phyloP scores from a whole-genome alignment of 2,113 vertebrate species.

The Narcine bancroftii region DNA sequence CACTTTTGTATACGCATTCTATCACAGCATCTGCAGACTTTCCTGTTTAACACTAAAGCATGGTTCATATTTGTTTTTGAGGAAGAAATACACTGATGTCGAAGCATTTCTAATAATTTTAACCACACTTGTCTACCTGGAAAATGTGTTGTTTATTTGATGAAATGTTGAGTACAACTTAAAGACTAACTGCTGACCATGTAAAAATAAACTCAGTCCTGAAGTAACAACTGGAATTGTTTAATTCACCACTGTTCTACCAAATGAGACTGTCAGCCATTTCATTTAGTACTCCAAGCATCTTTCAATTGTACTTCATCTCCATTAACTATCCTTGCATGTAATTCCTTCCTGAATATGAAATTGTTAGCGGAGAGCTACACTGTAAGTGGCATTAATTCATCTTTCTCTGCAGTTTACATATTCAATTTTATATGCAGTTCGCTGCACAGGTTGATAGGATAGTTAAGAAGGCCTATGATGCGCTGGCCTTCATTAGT shows the following conservation, averaged over 20 bases:
- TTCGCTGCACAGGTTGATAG: too few relatives aligned
- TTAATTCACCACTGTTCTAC: conserved; percentile 16
- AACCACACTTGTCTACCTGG: not conserved
- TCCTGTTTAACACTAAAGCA: too few relatives aligned
- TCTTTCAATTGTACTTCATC: conserved; percentile 25
- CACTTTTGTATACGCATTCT: too few relatives aligned
- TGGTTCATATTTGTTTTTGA: not conserved
- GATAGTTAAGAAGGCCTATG: too few relatives aligned
- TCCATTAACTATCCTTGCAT: not conserved
- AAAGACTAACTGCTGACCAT: not conserved
- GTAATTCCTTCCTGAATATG: not conserved
- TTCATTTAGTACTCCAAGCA: not conserved
- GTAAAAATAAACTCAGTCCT: not conserved
- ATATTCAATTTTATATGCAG: not conserved
- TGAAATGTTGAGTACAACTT: not conserved
- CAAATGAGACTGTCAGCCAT: conserved; percentile 23
- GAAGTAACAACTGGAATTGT: conserved; percentile 15
- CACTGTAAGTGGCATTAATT: not conserved
- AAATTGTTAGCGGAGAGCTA: not conserved
- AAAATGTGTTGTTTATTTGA: not conserved
- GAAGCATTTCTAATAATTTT: too few relatives aligned
- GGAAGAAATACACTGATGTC: not conserved
- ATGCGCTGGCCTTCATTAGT: too few relatives aligned
- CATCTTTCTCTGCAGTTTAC: not conserved
- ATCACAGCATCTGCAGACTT: too few relatives aligned